Base-by-base conservation (phyloP, 1,140 invertebrate genomes). In the Micrasema longulum region DNA sequence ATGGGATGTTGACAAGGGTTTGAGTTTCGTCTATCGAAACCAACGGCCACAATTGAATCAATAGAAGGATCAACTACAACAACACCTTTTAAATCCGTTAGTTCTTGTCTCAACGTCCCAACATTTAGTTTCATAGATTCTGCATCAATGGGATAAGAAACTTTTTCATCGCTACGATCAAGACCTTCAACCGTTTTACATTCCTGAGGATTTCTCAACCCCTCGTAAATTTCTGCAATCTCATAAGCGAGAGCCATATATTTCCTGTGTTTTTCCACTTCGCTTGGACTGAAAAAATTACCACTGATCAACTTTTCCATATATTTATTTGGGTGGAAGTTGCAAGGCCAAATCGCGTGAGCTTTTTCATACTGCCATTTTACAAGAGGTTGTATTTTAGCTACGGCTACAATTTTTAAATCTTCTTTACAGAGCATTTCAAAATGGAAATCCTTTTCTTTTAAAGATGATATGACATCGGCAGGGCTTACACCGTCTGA, bases 1-100 rank as follows among this genome's bases (percentile, higher is more conserved):
- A 89, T 83, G 31, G 93, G 90, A 85, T 99, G 97, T 81, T 93
- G 90, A 47, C 95, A 84, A 0, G 94, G 92, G 84, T 95, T 92
- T 1, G 79, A 70, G 48, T 82, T 48, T 65, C 89, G 82, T 66
- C 84, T 80, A 76, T 91, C 89, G 69, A 85, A 87, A 3, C 91
- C 88, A n/a, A 91, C 79, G 2, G 93, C 89, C 1, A 94, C 83
- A 14, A 93, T 81, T 22, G 84, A 86, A 1, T 88, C 81, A 1
- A 79, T 82, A 6, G 78, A 77, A 0, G 92, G 91, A 85, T 95
- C 91, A 1, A 93, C 87, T 2, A 94, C 86, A 31, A 93, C 82
- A 87, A 87, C 53, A 86, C 86, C 80, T 79, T 85, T 68, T 78
- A 80, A 78, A 74, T 79, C 43, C 50, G 72, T 64, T 77, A 77